These are phyloP conservation scores for Battus philenor DNA, from an alignment of 1,140 invertebrate genomes.

Conservation along the genomic window DNA sequence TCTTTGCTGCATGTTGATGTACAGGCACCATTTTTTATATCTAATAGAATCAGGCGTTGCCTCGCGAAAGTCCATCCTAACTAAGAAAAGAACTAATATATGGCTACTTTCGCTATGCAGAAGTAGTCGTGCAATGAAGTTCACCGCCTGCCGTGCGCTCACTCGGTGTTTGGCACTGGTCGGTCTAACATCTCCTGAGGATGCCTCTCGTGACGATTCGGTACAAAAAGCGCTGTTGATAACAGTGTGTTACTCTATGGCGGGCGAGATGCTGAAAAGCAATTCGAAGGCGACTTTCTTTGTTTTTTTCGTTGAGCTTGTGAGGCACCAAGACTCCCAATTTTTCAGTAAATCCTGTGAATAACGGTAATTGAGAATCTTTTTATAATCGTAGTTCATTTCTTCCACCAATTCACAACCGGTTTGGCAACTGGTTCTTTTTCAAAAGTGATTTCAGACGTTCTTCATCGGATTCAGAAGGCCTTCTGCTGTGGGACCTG, in stretches of 20 bases:
- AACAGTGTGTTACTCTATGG: background rate
- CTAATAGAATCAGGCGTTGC: too few relatives aligned
- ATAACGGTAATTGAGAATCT: conserved; percentile 1
- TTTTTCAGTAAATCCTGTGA: conserved; percentile 4
- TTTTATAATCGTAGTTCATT: conserved; percentile 2
- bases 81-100: too few relatives aligned
- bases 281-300: background rate
- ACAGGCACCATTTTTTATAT: conserved; percentile 5
- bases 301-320: conserved; percentile 1
- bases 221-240: background rate
- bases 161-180: too few relatives aligned
- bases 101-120: too few relatives aligned
- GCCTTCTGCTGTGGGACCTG: too few relatives aligned
- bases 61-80: too few relatives aligned
- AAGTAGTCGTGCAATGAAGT: too few relatives aligned
- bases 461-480: conserved; percentile 5
- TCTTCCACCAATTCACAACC: background rate
- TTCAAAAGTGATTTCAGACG: conserved; percentile 1
- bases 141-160: too few relatives aligned
- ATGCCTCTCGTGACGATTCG: background rate
- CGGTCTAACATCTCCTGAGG: too few relatives aligned
- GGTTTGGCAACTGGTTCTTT: background rate
- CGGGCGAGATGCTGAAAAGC: conserved; percentile 2
- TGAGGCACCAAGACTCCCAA: too few relatives aligned
- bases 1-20: conserved; percentile 1